Evolutionary conservation across 2,888 invertebrate species (phyloP).

Genomic region (Agrochola circellaris): DNA sequence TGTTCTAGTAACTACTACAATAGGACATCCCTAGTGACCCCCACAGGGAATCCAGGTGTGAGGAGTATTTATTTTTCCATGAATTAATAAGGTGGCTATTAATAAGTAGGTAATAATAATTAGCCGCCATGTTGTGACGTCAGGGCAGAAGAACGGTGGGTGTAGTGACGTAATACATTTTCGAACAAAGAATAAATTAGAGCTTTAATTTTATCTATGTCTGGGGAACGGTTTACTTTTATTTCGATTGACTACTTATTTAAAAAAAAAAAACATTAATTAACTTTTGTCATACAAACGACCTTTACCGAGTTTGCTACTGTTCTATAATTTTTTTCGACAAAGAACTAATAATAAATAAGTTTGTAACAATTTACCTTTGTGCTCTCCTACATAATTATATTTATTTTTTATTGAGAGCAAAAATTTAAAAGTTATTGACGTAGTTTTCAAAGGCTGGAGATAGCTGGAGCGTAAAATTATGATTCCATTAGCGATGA

Average conservation of each 20-base stretch:
- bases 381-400: neutral
- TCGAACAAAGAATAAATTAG: slow-evolving; percentile 17
- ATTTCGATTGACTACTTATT: slow-evolving; percentile 1
- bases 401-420: neutral
- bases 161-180: slow-evolving; percentile 2
- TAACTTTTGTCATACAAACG: neutral
- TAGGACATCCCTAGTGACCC: neutral
- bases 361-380: neutral
- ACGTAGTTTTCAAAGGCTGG: neutral
- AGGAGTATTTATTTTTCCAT: slow-evolving; percentile 4
- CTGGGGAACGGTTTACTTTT: neutral
- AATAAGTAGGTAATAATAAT: slow-evolving; percentile 1
- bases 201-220: slow-evolving; percentile 6
- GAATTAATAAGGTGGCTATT: slow-evolving; percentile 1
- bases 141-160: neutral
- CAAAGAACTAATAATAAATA: neutral
- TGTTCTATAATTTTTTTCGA: neutral
- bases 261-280: too few relatives aligned
- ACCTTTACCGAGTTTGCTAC: neutral
- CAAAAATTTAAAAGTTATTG: neutral
- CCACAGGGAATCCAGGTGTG: neutral
- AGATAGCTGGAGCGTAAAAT: neutral
- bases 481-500: neutral
- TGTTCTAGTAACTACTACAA: neutral
- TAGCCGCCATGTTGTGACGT: slow-evolving; percentile 31